phyloP scores from a whole-genome alignment of 1,140 invertebrate genomes.

The Saxidomus purpurata region DNA sequence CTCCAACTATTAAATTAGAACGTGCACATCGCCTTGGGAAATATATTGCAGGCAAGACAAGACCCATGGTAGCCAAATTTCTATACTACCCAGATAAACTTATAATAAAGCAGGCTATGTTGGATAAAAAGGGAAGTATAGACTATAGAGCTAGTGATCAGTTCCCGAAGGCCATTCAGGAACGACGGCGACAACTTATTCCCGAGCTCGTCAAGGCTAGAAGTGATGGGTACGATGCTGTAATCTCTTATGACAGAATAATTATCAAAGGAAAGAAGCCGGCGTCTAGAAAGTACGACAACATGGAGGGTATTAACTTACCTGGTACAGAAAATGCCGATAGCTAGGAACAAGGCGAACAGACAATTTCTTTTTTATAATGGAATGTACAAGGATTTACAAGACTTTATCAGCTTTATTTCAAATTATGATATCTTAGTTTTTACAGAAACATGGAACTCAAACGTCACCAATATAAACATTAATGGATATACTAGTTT shows the following conservation, averaged over 20 bases:
- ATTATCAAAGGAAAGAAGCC: no score
- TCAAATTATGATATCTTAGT: slow-evolving; percentile 32
- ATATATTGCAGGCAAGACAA: not conserved
- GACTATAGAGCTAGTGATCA: not conserved
- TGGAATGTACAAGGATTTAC: slow-evolving; percentile 35
- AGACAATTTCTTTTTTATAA: not conserved
- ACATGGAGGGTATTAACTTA: no score
- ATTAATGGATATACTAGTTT: not conserved
- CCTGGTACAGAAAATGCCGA: no score
- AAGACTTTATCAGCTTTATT: slow-evolving; percentile 32
- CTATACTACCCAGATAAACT: not conserved
- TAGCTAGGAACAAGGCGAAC: not conserved
- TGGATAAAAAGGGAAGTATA: not conserved
- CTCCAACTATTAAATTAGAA: not conserved
- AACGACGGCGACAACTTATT: no score
- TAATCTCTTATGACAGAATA: no score
- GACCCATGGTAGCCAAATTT: not conserved
- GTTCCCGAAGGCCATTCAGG: not conserved
- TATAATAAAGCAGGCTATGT: not conserved
- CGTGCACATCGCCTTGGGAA: not conserved
- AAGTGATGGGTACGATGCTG: no score
- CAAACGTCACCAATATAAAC: not conserved
- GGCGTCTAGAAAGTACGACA: no score
- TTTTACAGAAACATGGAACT: slow-evolving; percentile 49
- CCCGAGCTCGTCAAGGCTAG: no score